Conservation (phyloP, 2,797 vertebrate species). For the Vespertilio murinus region DNA sequence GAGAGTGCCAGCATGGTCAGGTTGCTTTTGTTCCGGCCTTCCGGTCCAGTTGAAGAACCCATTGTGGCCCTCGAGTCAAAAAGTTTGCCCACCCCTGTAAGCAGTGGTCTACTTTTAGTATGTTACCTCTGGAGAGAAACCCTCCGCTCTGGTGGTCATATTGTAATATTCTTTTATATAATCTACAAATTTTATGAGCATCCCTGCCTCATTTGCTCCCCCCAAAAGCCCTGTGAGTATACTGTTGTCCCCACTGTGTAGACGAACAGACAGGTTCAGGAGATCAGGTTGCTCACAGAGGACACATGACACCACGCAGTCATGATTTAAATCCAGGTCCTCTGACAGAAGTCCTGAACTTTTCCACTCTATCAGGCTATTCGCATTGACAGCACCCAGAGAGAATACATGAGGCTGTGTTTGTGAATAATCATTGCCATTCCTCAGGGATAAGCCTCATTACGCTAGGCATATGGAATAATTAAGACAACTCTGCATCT, state of each 20-base stretch:
- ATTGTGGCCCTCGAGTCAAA: no score
- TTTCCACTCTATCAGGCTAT: not conserved
- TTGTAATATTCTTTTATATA: not conserved
- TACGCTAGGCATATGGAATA: not conserved
- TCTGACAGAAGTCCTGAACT: not conserved
- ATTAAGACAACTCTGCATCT: slow-evolving; percentile 14
- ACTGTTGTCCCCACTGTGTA: not conserved
- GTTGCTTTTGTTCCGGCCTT: no score
- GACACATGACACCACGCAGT: not conserved
- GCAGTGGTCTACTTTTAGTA: not conserved
- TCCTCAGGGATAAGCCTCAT: not conserved
- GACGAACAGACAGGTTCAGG: not conserved
- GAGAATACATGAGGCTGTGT: not conserved
- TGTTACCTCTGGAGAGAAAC: not conserved
- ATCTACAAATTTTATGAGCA: not conserved
- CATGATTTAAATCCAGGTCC: not conserved
- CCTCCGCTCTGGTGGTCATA: not conserved
- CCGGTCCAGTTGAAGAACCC: no score
- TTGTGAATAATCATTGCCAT: not conserved
- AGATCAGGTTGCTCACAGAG: not conserved
- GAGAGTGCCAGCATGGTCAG: no score
- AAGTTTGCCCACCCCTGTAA: no score
- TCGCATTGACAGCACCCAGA: not conserved
- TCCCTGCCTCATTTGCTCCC: not conserved
- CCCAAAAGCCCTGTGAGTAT: not conserved